Evolutionary conservation across 2,888 invertebrate species (phyloP), one percentile per base, ranked within the genome.

Genomic region (Parochlus steinenii): DNA sequence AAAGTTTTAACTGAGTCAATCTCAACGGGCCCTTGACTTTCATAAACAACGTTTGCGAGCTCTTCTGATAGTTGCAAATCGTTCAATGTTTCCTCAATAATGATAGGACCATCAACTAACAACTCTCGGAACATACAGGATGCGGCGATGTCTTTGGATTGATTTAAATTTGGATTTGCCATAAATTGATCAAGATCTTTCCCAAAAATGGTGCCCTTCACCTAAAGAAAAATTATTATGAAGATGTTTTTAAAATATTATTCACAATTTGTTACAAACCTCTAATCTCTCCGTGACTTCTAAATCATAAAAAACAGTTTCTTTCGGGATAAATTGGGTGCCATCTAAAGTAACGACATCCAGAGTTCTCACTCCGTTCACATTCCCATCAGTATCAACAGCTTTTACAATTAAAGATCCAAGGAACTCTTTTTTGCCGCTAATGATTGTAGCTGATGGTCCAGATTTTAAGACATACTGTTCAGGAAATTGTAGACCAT

Each of bases 291-390:
- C 62, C 0, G 59, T 55, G 0, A 71, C 54, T 46, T 61, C 61
- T 26, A 71, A 49, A 43, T 67, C 53, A 8, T 59, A 53, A 40
- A 73, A 71, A 1, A 58, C 62, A 4, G 65, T 62, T 40, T 51
- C 49, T 2, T 64, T 58, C 1, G 53, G 43, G 41, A 53, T 55
- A 10, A 45, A 42, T 44, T 68, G 66, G 6, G 54, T 43, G 20
- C 55, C 55, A 10, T 55, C 49, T 2, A 67, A 41, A 1, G 62
- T 62, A 2, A 73, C 54, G 5, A 65, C 56, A 32, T 64, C 54
- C 2, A 51, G 41, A 2, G 63, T 56, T 41, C 60, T 45, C 5
- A 65, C 45, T 1, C 54, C 62, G 47, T 69, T 66, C 12, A 71
- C 51, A 8, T 40, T 49, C 25, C 57, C 57, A 2, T 51, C 44